Base-by-base conservation (phyloP, 30 jellyfish, hydroid and myxozoan species). In the Pseudorhiza aurosa region DNA sequence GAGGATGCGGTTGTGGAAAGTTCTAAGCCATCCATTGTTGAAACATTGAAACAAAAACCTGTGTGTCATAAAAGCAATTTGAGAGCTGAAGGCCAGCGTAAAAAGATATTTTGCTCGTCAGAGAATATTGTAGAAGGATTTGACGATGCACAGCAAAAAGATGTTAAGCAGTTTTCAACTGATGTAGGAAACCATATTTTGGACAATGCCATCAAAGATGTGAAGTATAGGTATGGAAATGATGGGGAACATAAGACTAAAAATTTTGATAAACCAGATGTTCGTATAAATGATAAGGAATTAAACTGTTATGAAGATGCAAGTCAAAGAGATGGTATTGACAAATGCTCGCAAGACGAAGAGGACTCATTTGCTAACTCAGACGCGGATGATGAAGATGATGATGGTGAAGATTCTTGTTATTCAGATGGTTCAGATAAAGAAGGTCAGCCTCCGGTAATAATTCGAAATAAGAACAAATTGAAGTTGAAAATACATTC, bases 371-470 rank as follows among this genome's bases (percentile, higher is more conserved):
- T 44, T 24, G 30, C 86, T 15, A 73, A 73, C 31, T 53, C 53
- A 25, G 86, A 73, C 53, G 86, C 86, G 17, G 86, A 73, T 73
- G 86, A 73, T 53, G 86, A 73, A 29, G 83, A 51, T 28, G 86
- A 73, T 8, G 75, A 56, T 10, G 78, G 33, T 24, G 80, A 58
- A 36, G 79, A 57, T 39, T 76, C 88, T 1, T 55, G 51, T 27
- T 40, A 56, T 40, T 57, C 78, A 57, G 88, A 43, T 21, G 81
- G 21, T 2, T 68, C 67, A 39, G 72, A 45, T 8, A 46, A 47
- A 51, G 76, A 65, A 21, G 35, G 36, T 14, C 60, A 46, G 27
- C 67, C 19, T 18, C 64, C 75, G 1, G 70, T 65, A 10, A 53
- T 65, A n/a, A 63, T 80, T 1, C 25, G 83, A 26, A 80, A 80